phyloP scores from a whole-genome alignment of 2,113 vertebrate genomes.

The Dasypus novemcinctus region DNA sequence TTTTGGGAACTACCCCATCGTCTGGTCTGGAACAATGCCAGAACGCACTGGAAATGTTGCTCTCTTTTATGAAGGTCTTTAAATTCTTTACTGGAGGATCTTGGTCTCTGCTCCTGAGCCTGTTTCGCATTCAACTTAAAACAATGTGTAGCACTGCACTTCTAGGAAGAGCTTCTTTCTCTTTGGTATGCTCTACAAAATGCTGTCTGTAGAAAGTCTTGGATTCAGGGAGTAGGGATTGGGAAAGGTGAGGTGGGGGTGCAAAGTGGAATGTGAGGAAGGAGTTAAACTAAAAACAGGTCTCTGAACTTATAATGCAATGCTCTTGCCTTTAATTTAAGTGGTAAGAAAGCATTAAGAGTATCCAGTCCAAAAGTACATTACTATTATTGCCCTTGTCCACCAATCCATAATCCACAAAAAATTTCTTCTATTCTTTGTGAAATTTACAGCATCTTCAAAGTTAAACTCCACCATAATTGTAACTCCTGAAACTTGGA shows the following conservation, averaged over 20 bases:
- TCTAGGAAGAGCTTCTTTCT: neutral
- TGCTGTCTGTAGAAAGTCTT: neutral
- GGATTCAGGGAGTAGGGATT: accelerated
- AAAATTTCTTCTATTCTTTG: neutral
- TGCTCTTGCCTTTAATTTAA: neutral
- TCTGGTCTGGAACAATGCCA: neutral
- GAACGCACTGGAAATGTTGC: neutral
- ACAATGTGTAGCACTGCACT: neutral
- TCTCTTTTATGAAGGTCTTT: neutral
- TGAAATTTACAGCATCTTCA: neutral
- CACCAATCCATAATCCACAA: neutral
- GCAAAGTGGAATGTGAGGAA: neutral
- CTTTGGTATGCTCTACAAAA: neutral
- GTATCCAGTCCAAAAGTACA: neutral
- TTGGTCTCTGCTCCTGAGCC: neutral
- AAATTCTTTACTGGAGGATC: neutral
- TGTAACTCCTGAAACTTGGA: constrained; percentile 12
- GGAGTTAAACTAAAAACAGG: neutral
- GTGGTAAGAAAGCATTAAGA: neutral
- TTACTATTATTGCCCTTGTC: neutral
- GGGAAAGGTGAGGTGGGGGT: neutral
- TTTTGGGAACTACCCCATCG: neutral
- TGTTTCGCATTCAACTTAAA: neutral
- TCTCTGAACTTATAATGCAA: neutral
- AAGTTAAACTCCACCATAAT: neutral